Conservation (phyloP, 2,113 vertebrate genomes). For the Istiophorus platypterus region DNA sequence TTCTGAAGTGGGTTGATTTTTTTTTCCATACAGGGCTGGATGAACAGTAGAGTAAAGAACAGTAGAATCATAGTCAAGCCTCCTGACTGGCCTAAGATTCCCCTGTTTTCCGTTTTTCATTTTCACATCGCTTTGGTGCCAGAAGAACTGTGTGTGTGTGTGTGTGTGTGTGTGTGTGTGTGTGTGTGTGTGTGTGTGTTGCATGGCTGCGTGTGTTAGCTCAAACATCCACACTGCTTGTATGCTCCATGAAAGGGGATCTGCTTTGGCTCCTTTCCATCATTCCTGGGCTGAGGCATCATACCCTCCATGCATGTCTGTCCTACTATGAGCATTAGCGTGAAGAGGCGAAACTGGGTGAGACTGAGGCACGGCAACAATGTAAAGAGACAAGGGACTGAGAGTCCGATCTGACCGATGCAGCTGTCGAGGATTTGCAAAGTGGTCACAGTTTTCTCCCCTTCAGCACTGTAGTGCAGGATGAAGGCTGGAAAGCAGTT, state of each 20-base stretch:
- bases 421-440: constrained; percentile 71
- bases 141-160: not conserved
- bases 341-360: constrained; percentile 27
- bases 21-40: not conserved
- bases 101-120: constrained; percentile 27
- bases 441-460: constrained; percentile 43
- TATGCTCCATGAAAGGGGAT: constrained; percentile 45
- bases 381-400: constrained; percentile 25
- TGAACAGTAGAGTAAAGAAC: not conserved
- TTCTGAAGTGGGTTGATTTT: constrained; percentile 21
- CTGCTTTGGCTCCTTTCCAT: constrained; percentile 46
- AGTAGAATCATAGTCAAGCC: constrained; percentile 4
- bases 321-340: constrained; percentile 28
- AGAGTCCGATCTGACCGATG: constrained; percentile 14
- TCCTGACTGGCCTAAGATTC: not conserved
- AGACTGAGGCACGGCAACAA: constrained; percentile 28
- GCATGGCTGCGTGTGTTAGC: not conserved
- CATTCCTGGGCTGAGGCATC: constrained; percentile 51
- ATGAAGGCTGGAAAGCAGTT: constrained; percentile 41
- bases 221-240: constrained; percentile 14
- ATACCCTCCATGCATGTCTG: constrained; percentile 13
- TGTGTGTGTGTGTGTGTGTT: constrained; percentile 32
- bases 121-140: constrained; percentile 20
- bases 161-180: constrained; percentile 13
- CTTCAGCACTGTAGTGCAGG: constrained; percentile 19